Evolutionary conservation across 2,113 vertebrate genomes (phyloP), one percentile per base, ranked within the genome.

Genomic region (Chloebia gouldiae): DNA sequence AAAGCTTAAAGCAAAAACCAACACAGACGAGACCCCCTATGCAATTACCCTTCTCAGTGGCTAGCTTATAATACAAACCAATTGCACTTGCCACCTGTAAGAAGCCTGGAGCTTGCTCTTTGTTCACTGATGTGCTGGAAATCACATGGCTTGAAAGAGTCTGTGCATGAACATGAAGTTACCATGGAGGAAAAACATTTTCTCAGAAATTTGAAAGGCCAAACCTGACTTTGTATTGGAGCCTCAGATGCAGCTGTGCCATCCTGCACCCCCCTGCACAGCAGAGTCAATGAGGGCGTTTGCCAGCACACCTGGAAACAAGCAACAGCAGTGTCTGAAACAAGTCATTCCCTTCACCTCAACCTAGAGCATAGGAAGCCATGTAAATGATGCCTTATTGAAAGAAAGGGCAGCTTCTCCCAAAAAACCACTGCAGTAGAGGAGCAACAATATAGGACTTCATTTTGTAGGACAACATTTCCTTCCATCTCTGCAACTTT

Each of bases 381-480:
- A 92, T 88, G 82, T 25, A 63, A 88, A 71, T 3, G 28, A 96
- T 94, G 95, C 95, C 96, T 97, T 97, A 96, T 4, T 35, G 78
- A 78, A 77, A 70, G 78, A 66, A 84, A 53, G 57, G 95, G 92
- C 94, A 96, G 92, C 86, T 94, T 75, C 86, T 84, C 68, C 69
- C 76, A 39, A 0, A 16, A 31, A n/a, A 31, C 51, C 39, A 15
- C 0, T 1, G 51, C 4, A 0, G 40, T 56, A 77, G 71, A 88
- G 44, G 64, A 81, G 25, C 47, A 57, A 70, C 85, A 44, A 33
- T 13, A 8, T 59, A 10, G 27, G 37, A 79, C 35, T 39, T 54
- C 35, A 76, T 10, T 31, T 56, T 49, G 12, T 69, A 91, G 61
- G 68, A 88, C 37, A 24, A 50, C 6, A 3, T 88, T 95, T 92